Conservation (phyloP, 2,113 vertebrate species). For the Crypturellus undulatus region DNA sequence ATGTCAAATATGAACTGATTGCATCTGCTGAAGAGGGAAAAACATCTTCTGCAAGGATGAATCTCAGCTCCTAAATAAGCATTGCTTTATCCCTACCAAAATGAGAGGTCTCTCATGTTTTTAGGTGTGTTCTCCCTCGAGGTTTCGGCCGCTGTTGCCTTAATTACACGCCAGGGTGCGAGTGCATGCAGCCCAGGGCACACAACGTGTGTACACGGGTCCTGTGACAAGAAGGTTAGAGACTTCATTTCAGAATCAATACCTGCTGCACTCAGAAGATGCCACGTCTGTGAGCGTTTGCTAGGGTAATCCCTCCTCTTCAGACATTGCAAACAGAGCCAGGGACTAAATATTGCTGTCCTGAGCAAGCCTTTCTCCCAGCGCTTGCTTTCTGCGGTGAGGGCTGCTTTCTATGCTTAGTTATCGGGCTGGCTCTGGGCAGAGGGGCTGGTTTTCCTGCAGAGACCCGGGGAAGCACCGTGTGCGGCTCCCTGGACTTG, state of each 20-base stretch:
- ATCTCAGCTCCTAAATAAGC: not conserved
- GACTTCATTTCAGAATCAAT: not conserved
- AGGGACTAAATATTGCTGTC: not conserved
- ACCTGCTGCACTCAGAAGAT: not conserved
- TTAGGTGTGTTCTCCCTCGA: not conserved
- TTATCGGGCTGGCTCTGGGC: rapidly evolving
- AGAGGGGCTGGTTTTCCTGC: rapidly evolving
- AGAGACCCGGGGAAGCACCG: rapidly evolving
- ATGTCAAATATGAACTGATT: not conserved
- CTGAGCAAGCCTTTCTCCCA: not conserved
- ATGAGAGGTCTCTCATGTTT: not conserved
- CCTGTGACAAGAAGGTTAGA: not conserved
- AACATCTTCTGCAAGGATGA: not conserved
- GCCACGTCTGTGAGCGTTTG: not conserved
- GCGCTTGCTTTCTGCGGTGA: not conserved
- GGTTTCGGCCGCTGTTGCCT: not conserved
- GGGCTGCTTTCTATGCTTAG: rapidly evolving
- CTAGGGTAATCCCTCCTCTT: not conserved
- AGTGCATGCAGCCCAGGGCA: not conserved
- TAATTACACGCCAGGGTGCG: not conserved
- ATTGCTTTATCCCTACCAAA: not conserved
- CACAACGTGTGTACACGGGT: not conserved
- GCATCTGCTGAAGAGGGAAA: not conserved
- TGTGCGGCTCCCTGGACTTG: not conserved
- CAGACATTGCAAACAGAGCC: not conserved